Evolutionary conservation across 2,797 vertebrate species (phyloP), one percentile per base, ranked within the genome.

Genomic region (Taenioides sp.): DNA sequence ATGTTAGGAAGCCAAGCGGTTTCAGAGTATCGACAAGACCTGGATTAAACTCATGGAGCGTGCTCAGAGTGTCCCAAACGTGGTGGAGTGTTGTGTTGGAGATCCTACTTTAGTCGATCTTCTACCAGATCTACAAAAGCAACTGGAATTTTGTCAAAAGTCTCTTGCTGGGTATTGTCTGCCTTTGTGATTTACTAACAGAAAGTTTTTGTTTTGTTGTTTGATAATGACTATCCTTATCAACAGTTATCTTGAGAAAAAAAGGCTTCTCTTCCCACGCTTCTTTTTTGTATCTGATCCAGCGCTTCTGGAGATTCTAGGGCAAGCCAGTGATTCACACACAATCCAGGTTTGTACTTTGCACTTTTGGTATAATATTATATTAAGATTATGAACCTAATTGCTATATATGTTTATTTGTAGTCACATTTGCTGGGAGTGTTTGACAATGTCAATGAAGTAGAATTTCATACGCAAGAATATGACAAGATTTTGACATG

Each of bases 221-320:
- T 65, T 65, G 12, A 1, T 66, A 28, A 9, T 50, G 47, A 52
- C 50, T 14, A 23, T 4, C 12, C 17, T 22, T 18, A 81, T 72
- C 4, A 70, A 81, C 77, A 99, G 97, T 16, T 99, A 99, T 78
- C 82, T 99, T 90, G 98, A 99, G 87, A 97, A 96, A 87, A 99
- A 99, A 58, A 94, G 98, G 0, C 92, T 98, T 16, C 88, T 96
- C 1, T 99, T 99, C 79, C 97, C 97, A 62, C 94, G 97, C 12
- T 98, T 99, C 89, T 99, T 99, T 91, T 99, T 99, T 0, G 96
- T 99, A 43, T 99, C 97, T 0, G 97, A 99, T 81, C 96, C 97
- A 0, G 94, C 95, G 5, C 93, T 99, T 47, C 84, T 99, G 82
- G 97, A 99, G 92, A 99, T 99, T 80, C 92, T 99, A 78, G 98